A percentile compares a stretch with the other conserved stretches of the same genome.
phyloP scores from a whole-genome alignment of 2,888 invertebrate genomes.

The Clunio marinus region DNA sequence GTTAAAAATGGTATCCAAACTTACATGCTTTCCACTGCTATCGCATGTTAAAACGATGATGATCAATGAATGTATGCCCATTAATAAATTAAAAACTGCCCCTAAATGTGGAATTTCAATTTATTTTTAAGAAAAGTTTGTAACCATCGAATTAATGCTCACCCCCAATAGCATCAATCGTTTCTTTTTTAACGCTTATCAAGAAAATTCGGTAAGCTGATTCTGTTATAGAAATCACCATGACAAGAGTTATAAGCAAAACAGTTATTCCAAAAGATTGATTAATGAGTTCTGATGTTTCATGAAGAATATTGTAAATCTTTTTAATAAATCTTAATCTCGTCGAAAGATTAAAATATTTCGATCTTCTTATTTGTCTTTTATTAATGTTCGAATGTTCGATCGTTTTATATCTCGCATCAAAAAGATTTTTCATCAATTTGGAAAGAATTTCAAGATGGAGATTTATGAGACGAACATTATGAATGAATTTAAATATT shows the following conservation, averaged over 20 bases:
- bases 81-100: neutral
- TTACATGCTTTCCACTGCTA: slow-evolving; percentile 3
- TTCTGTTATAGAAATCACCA: neutral
- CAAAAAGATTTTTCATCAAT: neutral
- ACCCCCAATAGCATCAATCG: neutral
- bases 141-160: neutral
- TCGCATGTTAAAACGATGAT: neutral
- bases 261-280: slow-evolving; percentile 2
- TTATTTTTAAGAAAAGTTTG: neutral
- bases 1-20: neutral
- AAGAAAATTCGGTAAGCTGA: slow-evolving; percentile 14
- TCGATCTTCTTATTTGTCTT: neutral
- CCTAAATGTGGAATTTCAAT: neutral
- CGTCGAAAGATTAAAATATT: neutral
- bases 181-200: neutral
- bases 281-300: slow-evolving; percentile 4
- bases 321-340: neutral
- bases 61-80: neutral
- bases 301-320: slow-evolving; percentile 5
- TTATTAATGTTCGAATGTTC: neutral
- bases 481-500: neutral
- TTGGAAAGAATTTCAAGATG: neutral
- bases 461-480: neutral
- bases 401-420: neutral
- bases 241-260: neutral